Evolutionary conservation across 2,888 invertebrate genomes (phyloP).

Genomic region (Polymixis lichenea): DNA sequence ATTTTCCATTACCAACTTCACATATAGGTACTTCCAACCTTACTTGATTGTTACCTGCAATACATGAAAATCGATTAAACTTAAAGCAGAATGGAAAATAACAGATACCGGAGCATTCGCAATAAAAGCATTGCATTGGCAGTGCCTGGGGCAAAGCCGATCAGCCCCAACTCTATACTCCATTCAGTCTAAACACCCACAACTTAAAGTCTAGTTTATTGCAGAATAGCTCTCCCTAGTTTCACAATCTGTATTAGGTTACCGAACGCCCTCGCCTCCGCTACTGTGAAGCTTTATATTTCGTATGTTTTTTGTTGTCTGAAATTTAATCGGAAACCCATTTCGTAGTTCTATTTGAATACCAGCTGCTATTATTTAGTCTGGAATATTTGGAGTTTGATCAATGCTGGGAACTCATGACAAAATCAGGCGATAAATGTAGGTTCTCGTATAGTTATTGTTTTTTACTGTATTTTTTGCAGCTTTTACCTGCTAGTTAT

Average conservation of each 20-base stretch:
- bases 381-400: not conserved
- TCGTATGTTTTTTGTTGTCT: slow-evolving; percentile 74
- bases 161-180: slow-evolving; percentile 65
- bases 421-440: not conserved
- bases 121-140: slow-evolving; percentile 75
- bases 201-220: slow-evolving; percentile 78
- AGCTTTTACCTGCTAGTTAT: not conserved
- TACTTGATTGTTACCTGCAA: not conserved
- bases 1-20: not conserved
- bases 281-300: slow-evolving; percentile 73
- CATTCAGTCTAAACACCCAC: slow-evolving; percentile 72
- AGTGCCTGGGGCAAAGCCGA: slow-evolving; percentile 72
- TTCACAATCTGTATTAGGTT: slow-evolving; percentile 77
- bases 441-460: not conserved
- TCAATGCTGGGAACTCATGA: not conserved
- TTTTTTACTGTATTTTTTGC: not conserved
- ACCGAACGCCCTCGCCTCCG: slow-evolving; percentile 74
- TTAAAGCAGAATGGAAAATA: slow-evolving; percentile 60
- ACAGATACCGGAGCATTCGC: slow-evolving; percentile 64
- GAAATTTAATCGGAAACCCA: slow-evolving; percentile 76
- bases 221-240: slow-evolving; percentile 66
- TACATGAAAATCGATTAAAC: slow-evolving; percentile 50
- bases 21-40: not conserved
- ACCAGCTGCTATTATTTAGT: slow-evolving; percentile 39
- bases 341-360: slow-evolving; percentile 66